A percentile compares a stretch with the other conserved stretches of the same genome.
Conservation (phyloP, 2,888 invertebrate genomes). For the Cyrtodaria siliqua region DNA sequence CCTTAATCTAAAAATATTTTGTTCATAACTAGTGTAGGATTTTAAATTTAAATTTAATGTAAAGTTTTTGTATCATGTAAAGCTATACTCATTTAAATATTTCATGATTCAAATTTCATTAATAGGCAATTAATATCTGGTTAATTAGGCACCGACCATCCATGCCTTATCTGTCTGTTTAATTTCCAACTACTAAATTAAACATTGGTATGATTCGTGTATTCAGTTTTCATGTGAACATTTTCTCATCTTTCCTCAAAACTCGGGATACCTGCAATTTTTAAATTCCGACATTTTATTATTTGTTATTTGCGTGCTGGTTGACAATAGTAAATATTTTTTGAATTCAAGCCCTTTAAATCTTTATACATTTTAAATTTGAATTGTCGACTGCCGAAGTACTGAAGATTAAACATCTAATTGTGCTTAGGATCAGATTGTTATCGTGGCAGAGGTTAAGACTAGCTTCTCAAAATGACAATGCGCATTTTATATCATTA, state of each 20-base stretch:
- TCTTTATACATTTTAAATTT: conserved; percentile 55
- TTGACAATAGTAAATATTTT: conserved; percentile 54
- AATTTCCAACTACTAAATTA: conserved; percentile 1
- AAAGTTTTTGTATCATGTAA: no score
- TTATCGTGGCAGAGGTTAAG: conserved; percentile 49
- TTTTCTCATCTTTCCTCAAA: conserved; percentile 46
- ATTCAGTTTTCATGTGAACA: conserved; percentile 35
- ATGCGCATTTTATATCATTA: conserved; percentile 4
- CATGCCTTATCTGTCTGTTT: conserved; percentile 2
- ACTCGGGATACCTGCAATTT: conserved; percentile 20
- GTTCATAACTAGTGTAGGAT: no score
- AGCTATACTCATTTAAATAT: no score
- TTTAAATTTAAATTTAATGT: no score
- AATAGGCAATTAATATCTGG: conserved; percentile 1
- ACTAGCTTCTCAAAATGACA: conserved; percentile 29
- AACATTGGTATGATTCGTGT: no score
- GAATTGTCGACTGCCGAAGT: conserved; percentile 33
- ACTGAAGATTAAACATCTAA: conserved; percentile 53
- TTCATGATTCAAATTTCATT: not conserved
- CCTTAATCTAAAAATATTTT: no score
- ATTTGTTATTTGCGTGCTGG: conserved; percentile 59
- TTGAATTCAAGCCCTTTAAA: conserved; percentile 62
- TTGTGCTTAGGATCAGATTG: conserved; percentile 49
- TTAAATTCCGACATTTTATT: conserved; percentile 52
- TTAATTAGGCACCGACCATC: conserved; percentile 1